These are phyloP conservation scores for Dicaeum eximium DNA, from an alignment of 2,113 vertebrate species.

Conservation along the genomic window DNA sequence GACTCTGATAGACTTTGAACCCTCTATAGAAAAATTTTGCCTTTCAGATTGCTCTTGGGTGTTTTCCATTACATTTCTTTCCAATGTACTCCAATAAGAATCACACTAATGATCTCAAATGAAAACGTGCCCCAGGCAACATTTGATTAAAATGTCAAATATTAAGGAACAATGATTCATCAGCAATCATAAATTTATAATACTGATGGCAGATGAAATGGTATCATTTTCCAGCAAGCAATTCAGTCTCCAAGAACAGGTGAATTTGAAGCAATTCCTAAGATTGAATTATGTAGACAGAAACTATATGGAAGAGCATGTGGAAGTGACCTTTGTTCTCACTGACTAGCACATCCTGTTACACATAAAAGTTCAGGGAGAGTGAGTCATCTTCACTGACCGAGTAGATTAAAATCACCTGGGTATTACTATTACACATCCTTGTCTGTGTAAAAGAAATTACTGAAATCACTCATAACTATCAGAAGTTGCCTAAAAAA, in stretches of 20 bases:
- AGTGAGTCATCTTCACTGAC: not conserved
- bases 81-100: not conserved
- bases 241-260: not conserved
- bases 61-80: not conserved
- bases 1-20: not conserved
- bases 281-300: not conserved
- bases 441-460: not conserved
- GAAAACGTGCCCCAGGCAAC: not conserved
- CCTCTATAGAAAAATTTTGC: not conserved
- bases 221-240: not conserved
- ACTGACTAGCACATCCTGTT: not conserved
- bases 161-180: not conserved
- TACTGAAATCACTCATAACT: not conserved
- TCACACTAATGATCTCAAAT: not conserved
- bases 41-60: not conserved
- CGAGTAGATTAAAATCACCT: not conserved
- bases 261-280: not conserved
- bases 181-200: conserved; percentile 23
- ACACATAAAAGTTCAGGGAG: not conserved
- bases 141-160: conserved; percentile 35
- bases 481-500: not conserved
- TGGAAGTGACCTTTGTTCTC: not conserved
- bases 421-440: not conserved
- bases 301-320: not conserved
- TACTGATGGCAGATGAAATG: not conserved